phyloP scores from a whole-genome alignment of 2,888 invertebrate species.

The Acrobasis suavella region DNA sequence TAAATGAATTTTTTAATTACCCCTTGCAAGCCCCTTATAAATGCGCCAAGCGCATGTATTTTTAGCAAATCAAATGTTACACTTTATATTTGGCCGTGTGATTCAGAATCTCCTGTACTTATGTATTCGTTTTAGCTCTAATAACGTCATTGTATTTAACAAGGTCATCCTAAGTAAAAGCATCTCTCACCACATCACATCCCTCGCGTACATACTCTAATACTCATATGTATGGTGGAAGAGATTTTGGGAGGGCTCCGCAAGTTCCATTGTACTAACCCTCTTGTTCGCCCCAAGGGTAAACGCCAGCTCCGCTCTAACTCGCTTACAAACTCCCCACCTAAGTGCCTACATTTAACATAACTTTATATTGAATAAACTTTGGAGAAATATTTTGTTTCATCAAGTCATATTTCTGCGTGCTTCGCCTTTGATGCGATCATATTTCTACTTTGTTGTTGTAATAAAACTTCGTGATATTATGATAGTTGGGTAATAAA shows the following conservation, averaged over 20 bases:
- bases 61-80: background rate
- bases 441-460: constrained; percentile 3
- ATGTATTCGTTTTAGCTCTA: background rate
- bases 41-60: too few relatives aligned
- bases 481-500: background rate
- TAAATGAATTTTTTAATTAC: too few relatives aligned
- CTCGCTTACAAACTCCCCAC: constrained; percentile 53
- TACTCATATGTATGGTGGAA: constrained; percentile 37
- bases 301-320: constrained; percentile 53
- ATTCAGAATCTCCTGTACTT: too few relatives aligned
- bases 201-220: background rate
- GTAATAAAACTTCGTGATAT: background rate
- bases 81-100: too few relatives aligned
- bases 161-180: constrained; percentile 2
- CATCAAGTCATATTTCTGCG: constrained; percentile 15
- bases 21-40: too few relatives aligned
- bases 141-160: constrained; percentile 1
- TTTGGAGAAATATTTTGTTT: constrained; percentile 22
- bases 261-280: constrained; percentile 73
- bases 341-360: constrained; percentile 45
- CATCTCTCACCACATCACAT: background rate
- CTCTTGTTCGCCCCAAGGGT: constrained; percentile 69
- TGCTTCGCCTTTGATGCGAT: constrained; percentile 10
- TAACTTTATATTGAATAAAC: constrained; percentile 31
- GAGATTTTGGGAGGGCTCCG: constrained; percentile 63